Percentiles rank a stretch among this genome's conserved stretches.
Evolutionary conservation across 2,888 invertebrate species (phyloP).

Genomic region (Caenorhabditis sp.): DNA sequence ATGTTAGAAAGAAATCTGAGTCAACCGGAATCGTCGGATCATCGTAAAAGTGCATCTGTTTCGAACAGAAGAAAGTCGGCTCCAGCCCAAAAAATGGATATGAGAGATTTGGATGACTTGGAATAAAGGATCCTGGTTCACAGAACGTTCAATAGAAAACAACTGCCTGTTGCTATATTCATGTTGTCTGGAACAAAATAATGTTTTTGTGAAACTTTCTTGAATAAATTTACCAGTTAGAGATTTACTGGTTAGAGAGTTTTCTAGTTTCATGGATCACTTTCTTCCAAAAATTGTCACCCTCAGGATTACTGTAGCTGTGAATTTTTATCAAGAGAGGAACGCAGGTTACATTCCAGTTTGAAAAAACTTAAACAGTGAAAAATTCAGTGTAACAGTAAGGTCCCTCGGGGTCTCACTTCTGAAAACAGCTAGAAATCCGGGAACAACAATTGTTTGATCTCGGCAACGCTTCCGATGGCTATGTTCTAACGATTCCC

Average conservation of each 20-base stretch:
- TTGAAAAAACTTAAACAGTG: too few relatives aligned
- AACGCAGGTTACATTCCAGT: too few relatives aligned
- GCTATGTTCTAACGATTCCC: background rate
- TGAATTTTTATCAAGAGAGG: too few relatives aligned
- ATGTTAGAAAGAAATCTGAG: constrained; percentile 16
- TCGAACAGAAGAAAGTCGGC: constrained; percentile 42
- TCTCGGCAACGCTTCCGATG: too few relatives aligned
- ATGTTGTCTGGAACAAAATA: constrained; percentile 54
- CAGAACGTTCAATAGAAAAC: background rate
- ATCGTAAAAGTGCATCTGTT: constrained; percentile 9
- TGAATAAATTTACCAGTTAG: background rate
- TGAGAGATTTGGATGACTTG: constrained; percentile 55
- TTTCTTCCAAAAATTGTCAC: too few relatives aligned
- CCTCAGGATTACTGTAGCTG: too few relatives aligned
- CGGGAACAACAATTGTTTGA: too few relatives aligned
- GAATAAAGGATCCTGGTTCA: constrained; percentile 27
- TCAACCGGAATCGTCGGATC: constrained; percentile 1
- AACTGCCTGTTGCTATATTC: background rate
- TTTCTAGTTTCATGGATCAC: too few relatives aligned
- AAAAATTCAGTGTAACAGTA: too few relatives aligned
- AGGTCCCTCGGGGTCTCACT: too few relatives aligned
- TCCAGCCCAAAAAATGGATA: constrained; percentile 48
- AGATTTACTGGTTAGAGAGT: background rate
- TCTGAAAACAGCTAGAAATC: too few relatives aligned
- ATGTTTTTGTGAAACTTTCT: background rate